Evolutionary conservation across 2,797 vertebrate species (phyloP), one percentile per base, ranked within the genome.

Genomic region (Vireo griseus): DNA sequence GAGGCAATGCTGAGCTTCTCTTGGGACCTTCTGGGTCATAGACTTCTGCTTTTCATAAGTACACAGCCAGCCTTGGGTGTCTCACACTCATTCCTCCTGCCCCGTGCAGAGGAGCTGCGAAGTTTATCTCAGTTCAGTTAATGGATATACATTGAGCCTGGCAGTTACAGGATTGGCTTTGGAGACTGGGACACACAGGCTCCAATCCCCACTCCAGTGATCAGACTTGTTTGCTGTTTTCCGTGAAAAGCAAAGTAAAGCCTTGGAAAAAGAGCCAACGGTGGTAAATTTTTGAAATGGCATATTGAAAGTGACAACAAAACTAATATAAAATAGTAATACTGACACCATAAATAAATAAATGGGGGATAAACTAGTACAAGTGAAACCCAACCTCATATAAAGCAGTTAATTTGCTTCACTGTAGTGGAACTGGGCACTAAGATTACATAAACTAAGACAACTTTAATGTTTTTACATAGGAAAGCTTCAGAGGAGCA

Each of bases 191-290:
- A 63, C 10, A 9, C 14, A 20, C 0, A 1, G 21, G 8, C 16
- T 80, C 9, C 52, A 45, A 29, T 10, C 4, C 5, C 8, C 25
- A 4, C 10, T 39, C 16, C 72, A 65, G 4, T 5, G 9, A 79
- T 37, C 1, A 31, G 16, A 8, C 9, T 47, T 28, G 6, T 12
- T 48, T 1, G 0, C 16, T n/a, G n/a, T n/a, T 33, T 54, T 45
- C 37, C 18, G 17, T n/a, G 10, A 52, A 68, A 68, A 50, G 21
- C 20, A 40, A 74, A 89, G 9, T 20, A 42, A 11, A 26, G 33
- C 13, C 37, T 59, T 8, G 17, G 33, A 55, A 47, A 69, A 80
- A 86, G 2, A 45, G 29, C 10, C 44, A 39, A 50, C 2, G 9
- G 13, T 5, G 26, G 10, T 10, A 72, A 69, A 13, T 24, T 73